Base-by-base conservation (phyloP, 2,113 vertebrate species). In the Oncorhynchus tshawytscha region DNA sequence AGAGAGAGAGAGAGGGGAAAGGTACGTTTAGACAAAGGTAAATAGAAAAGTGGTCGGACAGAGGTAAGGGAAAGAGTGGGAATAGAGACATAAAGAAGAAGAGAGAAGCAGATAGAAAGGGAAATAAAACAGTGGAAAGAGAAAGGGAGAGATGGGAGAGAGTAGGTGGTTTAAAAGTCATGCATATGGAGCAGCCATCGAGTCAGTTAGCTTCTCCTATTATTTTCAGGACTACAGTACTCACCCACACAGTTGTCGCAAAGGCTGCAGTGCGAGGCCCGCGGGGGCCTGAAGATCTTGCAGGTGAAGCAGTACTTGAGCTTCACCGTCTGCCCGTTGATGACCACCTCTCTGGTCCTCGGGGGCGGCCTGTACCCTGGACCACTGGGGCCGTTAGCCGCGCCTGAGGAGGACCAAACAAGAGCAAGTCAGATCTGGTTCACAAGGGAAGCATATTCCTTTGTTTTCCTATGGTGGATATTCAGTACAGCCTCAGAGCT, bases 171-270 rank as follows among this genome's bases (percentile, higher is more conserved):
- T 16, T n/a, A n/a, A 45, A 45, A 34, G 25, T 59, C 25, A 39
- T 29, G n/a, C 49, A 39, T 48, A 15, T 25, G 29, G 20, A 67
- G 24, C 51, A 75, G 59, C 57, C 57, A 16, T 11, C 7, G 72
- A 73, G 31, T 24, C 4, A 39, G 25, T 48, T 15, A 9, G 60
- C n/a, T 18, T 65, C 31, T 18, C 12, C 27, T 18, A 12, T 12
- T 45, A 3, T 11, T 15, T 18, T 64, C 60, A 27, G 15, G 25
- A 54, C 16, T 77, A 91, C 34, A 34, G 34, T 8, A 34, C 95
- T 95, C 85, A 97, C 96, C 96, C 84, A 97, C 96, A 88, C 96
- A 98, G 94, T 98, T 98, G 95, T 98, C 96, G 80, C 96, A 98
- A 87, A 98, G 95, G 93, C 96, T 97, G 88, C 96, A 98, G 88